Evolutionary conservation across 2,797 vertebrate genomes (phyloP).

Genomic region (Scleropages formosus): DNA sequence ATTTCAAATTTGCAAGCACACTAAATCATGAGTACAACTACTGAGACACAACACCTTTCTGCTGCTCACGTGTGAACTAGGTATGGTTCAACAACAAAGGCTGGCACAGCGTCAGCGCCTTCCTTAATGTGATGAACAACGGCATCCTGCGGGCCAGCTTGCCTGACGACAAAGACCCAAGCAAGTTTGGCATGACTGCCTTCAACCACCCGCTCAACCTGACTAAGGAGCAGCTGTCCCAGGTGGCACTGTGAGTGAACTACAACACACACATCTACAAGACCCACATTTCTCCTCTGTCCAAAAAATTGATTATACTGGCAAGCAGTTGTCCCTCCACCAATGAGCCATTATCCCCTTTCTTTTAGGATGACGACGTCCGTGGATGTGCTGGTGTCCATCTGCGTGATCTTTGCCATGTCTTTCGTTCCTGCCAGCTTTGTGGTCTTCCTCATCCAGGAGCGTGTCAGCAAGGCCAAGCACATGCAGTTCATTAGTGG

Average conservation of each 20-base stretch:
- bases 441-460: constrained; percentile 96
- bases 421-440: constrained; percentile 97
- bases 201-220: constrained; percentile 95
- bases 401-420: constrained; percentile 98
- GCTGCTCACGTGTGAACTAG: constrained; percentile 54
- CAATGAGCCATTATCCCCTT: constrained; percentile 9
- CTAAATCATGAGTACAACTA: too few species aligned
- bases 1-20: too few species aligned
- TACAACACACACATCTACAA: not conserved
- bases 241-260: constrained; percentile 89
- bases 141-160: constrained; percentile 85
- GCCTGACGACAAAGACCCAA: constrained; percentile 73
- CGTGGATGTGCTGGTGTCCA: constrained; percentile 92
- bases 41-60: not conserved
- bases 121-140: constrained; percentile 96
- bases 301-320: not conserved
- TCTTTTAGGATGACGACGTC: constrained; percentile 90
- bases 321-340: not conserved
- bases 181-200: constrained; percentile 83
- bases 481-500: constrained; percentile 97
- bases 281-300: not conserved
- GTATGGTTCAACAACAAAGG: constrained; percentile 99
- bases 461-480: constrained; percentile 94
- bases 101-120: constrained; percentile 92
- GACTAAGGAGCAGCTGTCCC: constrained; percentile 96